Conservation (phyloP, 1,140 invertebrate genomes). For the Melipona quadrifasciata region DNA sequence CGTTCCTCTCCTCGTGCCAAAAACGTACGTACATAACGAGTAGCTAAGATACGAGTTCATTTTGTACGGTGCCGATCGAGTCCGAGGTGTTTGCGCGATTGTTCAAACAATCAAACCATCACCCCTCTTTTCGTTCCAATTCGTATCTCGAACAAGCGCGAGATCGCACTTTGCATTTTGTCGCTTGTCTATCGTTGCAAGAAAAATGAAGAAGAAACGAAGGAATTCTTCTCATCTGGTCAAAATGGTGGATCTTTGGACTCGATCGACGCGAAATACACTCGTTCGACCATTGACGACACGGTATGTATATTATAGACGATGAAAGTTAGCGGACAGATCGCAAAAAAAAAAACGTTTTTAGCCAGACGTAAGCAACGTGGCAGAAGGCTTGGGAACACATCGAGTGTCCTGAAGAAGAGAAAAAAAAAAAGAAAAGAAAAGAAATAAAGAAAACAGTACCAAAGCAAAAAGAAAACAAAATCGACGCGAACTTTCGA, state of each 20-base stretch:
- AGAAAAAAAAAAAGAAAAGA: no score
- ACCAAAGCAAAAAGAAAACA: not conserved
- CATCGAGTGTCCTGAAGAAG: not conserved
- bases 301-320: conserved; percentile 34
- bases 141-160: not conserved
- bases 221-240: not conserved
- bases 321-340: conserved; percentile 19
- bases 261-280: conserved; percentile 33
- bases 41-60: conserved; percentile 60
- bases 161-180: not conserved
- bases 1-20: conserved; percentile 70
- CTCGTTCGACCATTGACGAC: conserved; percentile 41
- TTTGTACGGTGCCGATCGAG: conserved; percentile 50
- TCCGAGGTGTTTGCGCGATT: conserved; percentile 38
- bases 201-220: not conserved
- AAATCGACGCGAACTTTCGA: not conserved
- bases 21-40: conserved; percentile 40
- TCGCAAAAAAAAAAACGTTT: conserved; percentile 24
- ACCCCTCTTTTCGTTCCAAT: conserved; percentile 4
- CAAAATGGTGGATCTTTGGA: conserved; percentile 10
- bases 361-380: conserved; percentile 5
- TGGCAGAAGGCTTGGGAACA: conserved; percentile 2
- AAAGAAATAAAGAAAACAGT: no score
- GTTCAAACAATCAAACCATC: not conserved
- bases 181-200: not conserved